Evolutionary conservation across 2,888 invertebrate species (phyloP), one percentile per base, ranked within the genome.

Genomic region (Zaprionus obscuricornis): DNA sequence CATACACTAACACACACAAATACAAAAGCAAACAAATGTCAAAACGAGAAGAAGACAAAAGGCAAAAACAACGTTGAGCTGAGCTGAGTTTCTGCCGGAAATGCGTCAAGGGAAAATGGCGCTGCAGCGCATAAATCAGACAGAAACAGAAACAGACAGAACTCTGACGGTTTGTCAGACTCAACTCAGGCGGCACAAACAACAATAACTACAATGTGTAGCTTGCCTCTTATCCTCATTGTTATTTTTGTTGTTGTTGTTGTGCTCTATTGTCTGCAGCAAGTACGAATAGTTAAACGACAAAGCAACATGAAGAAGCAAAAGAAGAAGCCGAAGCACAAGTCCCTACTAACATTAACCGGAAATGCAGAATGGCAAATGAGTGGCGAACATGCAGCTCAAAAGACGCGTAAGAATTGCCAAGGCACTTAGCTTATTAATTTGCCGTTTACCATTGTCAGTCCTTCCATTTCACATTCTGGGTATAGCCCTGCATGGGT

Each of bases 91-190:
- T 56, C 60, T 37, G 72, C 56, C 75, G 76, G 77, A 77, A 77
- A 77, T 77, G 77, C 77, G 84, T 83, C 73, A 79, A 71, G 69
- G 63, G 74, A 69, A 79, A 84, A 76, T 64, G 54, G 58, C 69
- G 66, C 68, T 66, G 74, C 63, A 66, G 51, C 72, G 56, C 74
- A 81, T 84, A 84, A 84, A 77, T 79, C 81, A 83, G 60, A 60
- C 59, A 60, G 27, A 24, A 13, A 26, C 27, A 27, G 1, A 26
- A 26, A n/a, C 17, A 10, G 13, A 22, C 22, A 20, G 6, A n/a
- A 17, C 55, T 34, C 60, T 50, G 45, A 54, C 40, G 63, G 47
- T 40, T 63, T 63, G 66, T 45, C 43, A 67, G 63, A 43, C 56
- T 6, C 33, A 33, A 33, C 13, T 13, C n/a, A 33, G 49, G 64